Base-by-base conservation (phyloP, 2,888 invertebrate species). In the Apoda limacodes region DNA sequence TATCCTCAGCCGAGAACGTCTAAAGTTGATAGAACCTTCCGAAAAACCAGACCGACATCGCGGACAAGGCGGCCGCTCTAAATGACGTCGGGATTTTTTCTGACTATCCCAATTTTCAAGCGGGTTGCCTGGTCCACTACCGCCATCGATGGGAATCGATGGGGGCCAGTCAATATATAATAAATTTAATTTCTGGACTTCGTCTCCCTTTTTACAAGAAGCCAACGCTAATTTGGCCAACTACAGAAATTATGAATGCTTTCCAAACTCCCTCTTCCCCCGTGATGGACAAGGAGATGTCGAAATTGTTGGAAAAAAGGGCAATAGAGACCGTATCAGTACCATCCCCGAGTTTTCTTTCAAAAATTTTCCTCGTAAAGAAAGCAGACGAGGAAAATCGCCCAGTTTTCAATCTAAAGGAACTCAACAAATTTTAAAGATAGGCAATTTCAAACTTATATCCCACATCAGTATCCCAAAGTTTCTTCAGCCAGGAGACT, bases 401-500 rank as follows among this genome's bases (percentile, higher is more conserved):
- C 1, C 46, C 48, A 1, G 32, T n/a, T n/a, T n/a, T n/a, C n/a
- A n/a, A n/a, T n/a, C n/a, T n/a, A n/a, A n/a, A n/a, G n/a, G n/a
- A n/a, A 5, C 27, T 46, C 9, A 45, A 43, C 22, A 9, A 9
- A 5, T n/a, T n/a, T n/a, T 35, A 2, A 11, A 14, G 4, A 30
- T 31, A 10, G 41, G 34, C 19, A 35, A 40, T n/a, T 50, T 50
- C 24, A 30, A 34, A 1, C 25, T 50, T 6, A 37, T 45, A 3
- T 43, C 42, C 1, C 44, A 43, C 4, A 2, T 20, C 9, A 30
- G 31, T 17, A 32, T 48, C 2, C n/a, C 25, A 13, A 29, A 44
- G 1, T 48, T 48, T 14, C 25, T 47, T 1, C 47, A 46, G 9
- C 4, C n/a, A n/a, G n/a, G n/a, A n/a, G n/a, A n/a, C n/a, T n/a